Evolutionary conservation across 2,888 invertebrate species (phyloP).

Genomic region (Micoletzkya japonica): DNA sequence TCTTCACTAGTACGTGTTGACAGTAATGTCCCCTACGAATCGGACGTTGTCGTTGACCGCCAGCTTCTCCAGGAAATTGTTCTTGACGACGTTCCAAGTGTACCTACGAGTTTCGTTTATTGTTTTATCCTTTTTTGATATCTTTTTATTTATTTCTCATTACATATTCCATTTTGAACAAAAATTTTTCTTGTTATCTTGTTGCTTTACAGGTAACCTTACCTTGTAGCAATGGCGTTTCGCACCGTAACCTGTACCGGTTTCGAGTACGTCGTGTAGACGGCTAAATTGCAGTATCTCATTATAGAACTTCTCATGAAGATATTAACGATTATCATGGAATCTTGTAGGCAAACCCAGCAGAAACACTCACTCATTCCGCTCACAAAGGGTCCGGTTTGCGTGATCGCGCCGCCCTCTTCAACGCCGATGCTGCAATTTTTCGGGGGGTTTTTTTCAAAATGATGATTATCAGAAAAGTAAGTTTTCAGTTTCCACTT

Average conservation of each 20-base stretch:
- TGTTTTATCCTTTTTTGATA: too few species aligned
- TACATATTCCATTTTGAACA: background rate
- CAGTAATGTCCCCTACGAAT: constrained; percentile 42
- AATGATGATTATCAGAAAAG: too few species aligned
- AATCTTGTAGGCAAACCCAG: too few species aligned
- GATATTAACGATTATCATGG: too few species aligned
- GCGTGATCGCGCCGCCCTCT: constrained; percentile 46
- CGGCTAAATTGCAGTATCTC: too few species aligned
- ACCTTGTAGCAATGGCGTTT: constrained; percentile 15
- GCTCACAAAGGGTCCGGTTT: too few species aligned
- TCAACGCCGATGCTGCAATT: too few species aligned
- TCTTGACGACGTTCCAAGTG: constrained; percentile 50
- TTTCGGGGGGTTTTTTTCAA: too few species aligned
- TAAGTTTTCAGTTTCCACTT: constrained; percentile 48
- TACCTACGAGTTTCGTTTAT: constrained; percentile 37
- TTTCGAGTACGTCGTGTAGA: background rate
- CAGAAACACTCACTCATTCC: too few species aligned
- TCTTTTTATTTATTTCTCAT: too few species aligned
- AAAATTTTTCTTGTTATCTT: background rate
- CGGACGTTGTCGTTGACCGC: constrained; percentile 43
- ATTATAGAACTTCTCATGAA: background rate
- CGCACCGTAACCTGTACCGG: background rate
- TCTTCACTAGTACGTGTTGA: too few species aligned
- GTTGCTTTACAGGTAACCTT: background rate
- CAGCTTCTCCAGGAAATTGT: constrained; percentile 49